phyloP scores from a whole-genome alignment of 1,140 invertebrate species.

The Acromyrmex heyeri region DNA sequence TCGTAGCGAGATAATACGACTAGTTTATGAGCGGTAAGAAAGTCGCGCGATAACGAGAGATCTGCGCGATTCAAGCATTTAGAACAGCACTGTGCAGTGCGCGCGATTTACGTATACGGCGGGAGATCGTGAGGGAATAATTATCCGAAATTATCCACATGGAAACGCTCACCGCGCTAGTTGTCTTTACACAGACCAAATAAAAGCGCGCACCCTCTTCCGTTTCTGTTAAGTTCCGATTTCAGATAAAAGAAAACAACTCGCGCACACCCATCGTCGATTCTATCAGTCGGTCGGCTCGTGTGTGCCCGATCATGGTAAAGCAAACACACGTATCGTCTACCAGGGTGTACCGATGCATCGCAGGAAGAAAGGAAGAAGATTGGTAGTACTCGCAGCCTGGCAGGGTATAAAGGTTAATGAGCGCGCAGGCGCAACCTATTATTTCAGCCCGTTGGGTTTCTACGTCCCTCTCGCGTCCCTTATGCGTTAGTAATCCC shows the following conservation, averaged over 20 bases:
- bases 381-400: conserved; percentile 83
- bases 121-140: conserved; percentile 29
- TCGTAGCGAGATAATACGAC: conserved; percentile 22
- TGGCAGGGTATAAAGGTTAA: conserved; percentile 86
- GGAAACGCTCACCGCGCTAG: conserved; percentile 12
- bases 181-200: conserved; percentile 27
- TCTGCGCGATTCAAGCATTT: conserved; percentile 12
- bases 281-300: conserved; percentile 67
- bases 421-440: conserved; percentile 86
- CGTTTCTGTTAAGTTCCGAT: conserved; percentile 26
- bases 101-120: background rate
- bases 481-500: conserved; percentile 59
- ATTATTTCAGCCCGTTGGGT: conserved; percentile 85
- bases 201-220: conserved; percentile 25
- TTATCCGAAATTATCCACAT: conserved; percentile 45
- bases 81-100: background rate
- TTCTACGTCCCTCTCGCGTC: conserved; percentile 59
- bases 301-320: conserved; percentile 71
- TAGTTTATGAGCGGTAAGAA: conserved; percentile 7
- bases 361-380: conserved; percentile 78
- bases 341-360: conserved; percentile 68
- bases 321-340: conserved; percentile 78
- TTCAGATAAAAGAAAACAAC: conserved; percentile 60
- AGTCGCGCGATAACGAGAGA: conserved; percentile 12
- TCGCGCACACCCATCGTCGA: conserved; percentile 56